Evolutionary conservation across 1,140 invertebrate genomes (phyloP), one percentile per base, ranked within the genome.

Genomic region (Idris sp.): DNA sequence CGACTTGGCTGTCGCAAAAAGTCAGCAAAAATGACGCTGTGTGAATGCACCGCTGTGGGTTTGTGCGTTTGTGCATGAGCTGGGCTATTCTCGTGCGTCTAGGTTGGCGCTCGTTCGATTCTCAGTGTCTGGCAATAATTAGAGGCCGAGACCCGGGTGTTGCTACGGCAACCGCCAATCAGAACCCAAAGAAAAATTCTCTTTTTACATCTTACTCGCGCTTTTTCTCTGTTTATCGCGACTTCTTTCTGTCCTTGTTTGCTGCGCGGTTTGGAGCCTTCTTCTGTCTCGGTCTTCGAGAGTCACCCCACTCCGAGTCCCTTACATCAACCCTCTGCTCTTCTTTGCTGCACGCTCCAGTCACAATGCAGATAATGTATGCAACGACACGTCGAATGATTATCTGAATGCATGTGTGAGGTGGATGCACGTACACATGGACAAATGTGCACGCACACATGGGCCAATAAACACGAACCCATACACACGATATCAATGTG

Each of bases 51-150:
- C 62, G 68, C 54, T 33, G 62, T 49, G 44, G 41, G 74, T 61
- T 68, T 54, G 61, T 72, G 67, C 61, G 74, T 67, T 69, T 83
- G 80, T 83, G 78, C 81, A 74, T 78, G 78, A 77, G 79, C 76
- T 62, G 76, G 76, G 80, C 82, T 84, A 84, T 84, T 84, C 79
- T 77, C 68, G 75, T 73, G 68, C 56, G 58, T 54, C 71, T 54
- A 68, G 72, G 56, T 75, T 67, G 77, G 71, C 71, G 83, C 86
- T 87, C 83, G 86, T 88, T 88, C 86, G 86, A 88, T 87, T 88
- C 85, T 87, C 86, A 87, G 85, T 87, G 86, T 87, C 86, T 88
- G 86, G 86, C 87, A 88, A 86, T 88, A 88, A 88, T 88, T 88
- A 88, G 84, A 88, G 84, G 81, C 81, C 69, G 79, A 83, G 81